Base-by-base conservation (phyloP, 2,888 invertebrate genomes). In the Neria commutata region DNA sequence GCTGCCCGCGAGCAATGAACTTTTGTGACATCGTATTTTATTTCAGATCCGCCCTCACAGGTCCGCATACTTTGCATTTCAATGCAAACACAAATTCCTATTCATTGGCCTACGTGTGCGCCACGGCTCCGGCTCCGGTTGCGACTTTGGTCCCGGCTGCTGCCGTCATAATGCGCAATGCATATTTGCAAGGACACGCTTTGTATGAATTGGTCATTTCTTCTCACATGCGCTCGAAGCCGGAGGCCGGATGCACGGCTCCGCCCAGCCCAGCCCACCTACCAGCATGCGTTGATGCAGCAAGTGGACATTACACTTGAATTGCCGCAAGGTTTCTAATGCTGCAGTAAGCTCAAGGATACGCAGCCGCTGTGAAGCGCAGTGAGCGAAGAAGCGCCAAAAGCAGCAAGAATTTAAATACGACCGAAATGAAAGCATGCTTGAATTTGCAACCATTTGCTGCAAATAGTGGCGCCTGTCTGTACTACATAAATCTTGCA, bases 1-100 rank as follows among this genome's bases (percentile, higher is more conserved):
- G 64, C 68, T 73, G 73, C 62, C 78, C 76, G 75, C 76, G 72
- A 73, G 77, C 76, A 70, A 70, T 74, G 77, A 72, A 75, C 73
- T 74, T 73, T 61, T 47, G 25, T 25, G 56, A 60, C 14, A 54
- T 50, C 54, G 58, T 57, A 63, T 66, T 68, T 62, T 66, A 66
- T 64, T 59, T 64, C 64, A 62, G 58, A 56, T 5, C 29, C 29
- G 29, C 11, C 29, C 29, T n/a, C 19, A 10, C 10, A 11, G 3
- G 21, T 47, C 2, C 26, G 17, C 26, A 16, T 23, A 10, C 14
- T 47, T 47, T 47, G 47, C 19, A 50, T 34, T 50, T 50, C 34
- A 34, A 52, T 52, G 52, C 52, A 52, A 52, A 40, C 24, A 47
- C 23, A n/a, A 37, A 40, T 52, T 52, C n/a, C 52, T 52, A 52